Base-by-base conservation (phyloP, 2,888 invertebrate species). In the Lamellibrachia columna region DNA sequence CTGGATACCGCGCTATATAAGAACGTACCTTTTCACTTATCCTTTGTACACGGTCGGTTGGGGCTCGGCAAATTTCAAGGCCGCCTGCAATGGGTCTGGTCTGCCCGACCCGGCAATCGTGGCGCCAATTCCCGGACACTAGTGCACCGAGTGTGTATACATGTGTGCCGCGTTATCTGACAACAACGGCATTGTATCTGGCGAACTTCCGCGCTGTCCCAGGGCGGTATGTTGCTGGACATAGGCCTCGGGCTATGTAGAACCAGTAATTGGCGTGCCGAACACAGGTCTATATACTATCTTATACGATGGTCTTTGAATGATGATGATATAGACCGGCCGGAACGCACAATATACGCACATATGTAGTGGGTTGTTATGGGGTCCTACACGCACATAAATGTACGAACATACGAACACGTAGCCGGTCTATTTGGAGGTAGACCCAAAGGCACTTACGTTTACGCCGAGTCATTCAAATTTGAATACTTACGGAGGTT, bases 121-220 rank as follows among this genome's bases (percentile, higher is more conserved):
- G 75, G 75, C 75, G 75, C 75, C 75, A 75, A n/a, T 6, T 11
- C 22, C 15, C 22, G 22, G 75, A 11, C 75, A 6, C 15, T n/a
- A n/a, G 75, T 75, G 75, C 75, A 75, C n/a, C 75, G n/a, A 22
- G 75, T 75, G 75, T 75, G 75, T 22, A 4, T 2, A 75, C n/a
- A 75, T 75, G 75, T 75, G 75, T 3, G 75, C 75, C 75, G 75
- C 22, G 75, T 75, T 75, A 75, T 75, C 75, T 15, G 15, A 22
- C 75, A 22, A 75, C 75, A 3, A 75, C 75, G 75, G 75, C 22
- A 22, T 75, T 75, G 75, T 75, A 75, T 75, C 75, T 11, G 22
- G 75, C 75, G 75, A n/a, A 75, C 75, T 75, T 75, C 75, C 75
- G 75, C 75, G 75, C 75, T 75, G 75, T 75, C 75, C n/a, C 75